Evolutionary conservation across 2,113 vertebrate genomes (phyloP).

Genomic region (Syngnathus typhle): DNA sequence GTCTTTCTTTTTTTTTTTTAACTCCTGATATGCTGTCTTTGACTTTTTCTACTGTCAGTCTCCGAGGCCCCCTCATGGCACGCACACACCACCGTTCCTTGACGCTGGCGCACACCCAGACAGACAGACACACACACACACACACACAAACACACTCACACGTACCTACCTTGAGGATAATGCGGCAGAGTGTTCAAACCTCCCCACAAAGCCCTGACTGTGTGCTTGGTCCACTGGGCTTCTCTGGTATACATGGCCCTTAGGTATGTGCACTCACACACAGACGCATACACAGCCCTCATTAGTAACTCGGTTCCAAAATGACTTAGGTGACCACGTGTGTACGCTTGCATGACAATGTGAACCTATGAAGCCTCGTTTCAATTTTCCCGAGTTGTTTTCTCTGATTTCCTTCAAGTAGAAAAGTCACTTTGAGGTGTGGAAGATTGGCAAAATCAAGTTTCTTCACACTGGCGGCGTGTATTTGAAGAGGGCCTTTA

Average conservation of each 20-base stretch:
- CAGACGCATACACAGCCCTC: conserved; percentile 6
- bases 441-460: too few species aligned
- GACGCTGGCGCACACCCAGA: neutral
- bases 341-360: conserved; percentile 7
- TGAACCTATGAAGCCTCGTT: conserved; percentile 32
- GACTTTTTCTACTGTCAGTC: conserved; percentile 23
- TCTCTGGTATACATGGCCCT: conserved; percentile 69
- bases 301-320: conserved; percentile 11
- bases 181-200: conserved; percentile 35
- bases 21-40: conserved; percentile 21
- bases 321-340: conserved; percentile 22
- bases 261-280: conserved; percentile 17
- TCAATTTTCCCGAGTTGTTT: conserved; percentile 39
- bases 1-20: neutral
- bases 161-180: conserved; percentile 28
- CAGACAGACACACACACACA: neutral
- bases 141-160: conserved; percentile 11
- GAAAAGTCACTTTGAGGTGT: conserved; percentile 30
- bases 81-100: conserved; percentile 7
- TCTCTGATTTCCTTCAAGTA: conserved; percentile 39
- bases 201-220: conserved; percentile 75
- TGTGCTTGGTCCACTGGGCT: conserved; percentile 76
- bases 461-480: too few species aligned
- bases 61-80: conserved; percentile 7
- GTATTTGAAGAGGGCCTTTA: too few species aligned